Evolutionary conservation across 2,888 invertebrate species (phyloP).

Genomic region (Sacculina carcini): DNA sequence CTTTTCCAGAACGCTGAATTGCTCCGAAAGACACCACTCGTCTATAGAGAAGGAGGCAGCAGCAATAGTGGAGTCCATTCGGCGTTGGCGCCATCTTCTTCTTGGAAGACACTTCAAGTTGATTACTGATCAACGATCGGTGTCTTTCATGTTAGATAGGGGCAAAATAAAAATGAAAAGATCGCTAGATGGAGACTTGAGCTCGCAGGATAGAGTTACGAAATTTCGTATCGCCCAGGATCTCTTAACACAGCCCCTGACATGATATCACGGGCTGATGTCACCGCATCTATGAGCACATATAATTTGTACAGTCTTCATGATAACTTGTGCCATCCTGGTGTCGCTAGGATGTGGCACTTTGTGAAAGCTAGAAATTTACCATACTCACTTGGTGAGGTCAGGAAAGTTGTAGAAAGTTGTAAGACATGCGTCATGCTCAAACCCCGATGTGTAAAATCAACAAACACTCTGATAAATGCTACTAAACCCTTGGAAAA

Average conservation of each 20-base stretch:
- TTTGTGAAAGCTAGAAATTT: not conserved
- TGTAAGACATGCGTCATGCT: not conserved
- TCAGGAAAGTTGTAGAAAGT: not conserved
- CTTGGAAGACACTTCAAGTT: constrained; percentile 3
- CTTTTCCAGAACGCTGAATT: constrained; percentile 3
- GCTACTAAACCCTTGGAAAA: not conserved
- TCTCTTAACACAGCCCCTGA: not conserved
- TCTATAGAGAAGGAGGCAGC: constrained; percentile 6
- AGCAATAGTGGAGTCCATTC: constrained; percentile 2
- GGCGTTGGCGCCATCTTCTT: constrained; percentile 3
- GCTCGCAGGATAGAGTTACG: not conserved
- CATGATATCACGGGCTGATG: not conserved
- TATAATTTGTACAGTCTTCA: not conserved
- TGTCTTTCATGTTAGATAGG: constrained; percentile 4
- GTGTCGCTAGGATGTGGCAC: not conserved
- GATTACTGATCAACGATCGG: constrained; percentile 5
- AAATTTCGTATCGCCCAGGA: constrained; percentile 1
- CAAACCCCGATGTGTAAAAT: not conserved
- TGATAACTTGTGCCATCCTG: not conserved
- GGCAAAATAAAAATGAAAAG: constrained; percentile 3
- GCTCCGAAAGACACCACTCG: not conserved
- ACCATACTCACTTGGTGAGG: not conserved
- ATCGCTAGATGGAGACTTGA: not conserved
- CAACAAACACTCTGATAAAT: not conserved
- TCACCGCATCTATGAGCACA: not conserved